Evolutionary conservation across 2,113 vertebrate genomes (phyloP).

Genomic region (Pluvialis apricaria): DNA sequence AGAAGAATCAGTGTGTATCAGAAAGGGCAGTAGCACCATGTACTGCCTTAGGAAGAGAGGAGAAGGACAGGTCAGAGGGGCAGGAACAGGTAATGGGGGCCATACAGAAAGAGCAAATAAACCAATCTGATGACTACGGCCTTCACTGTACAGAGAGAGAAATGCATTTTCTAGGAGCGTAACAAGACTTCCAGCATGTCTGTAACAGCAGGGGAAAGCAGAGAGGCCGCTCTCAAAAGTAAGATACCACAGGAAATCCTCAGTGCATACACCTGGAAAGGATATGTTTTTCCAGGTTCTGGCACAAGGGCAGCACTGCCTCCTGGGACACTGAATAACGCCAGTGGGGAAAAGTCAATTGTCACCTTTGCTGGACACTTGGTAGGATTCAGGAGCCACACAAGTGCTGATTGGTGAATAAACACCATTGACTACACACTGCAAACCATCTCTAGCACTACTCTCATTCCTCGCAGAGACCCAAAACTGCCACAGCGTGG

Average conservation of each 20-base stretch:
- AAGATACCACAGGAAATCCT: background rate
- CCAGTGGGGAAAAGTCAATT: background rate
- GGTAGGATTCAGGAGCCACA: background rate
- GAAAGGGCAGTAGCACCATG: constrained; percentile 41
- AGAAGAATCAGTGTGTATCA: background rate
- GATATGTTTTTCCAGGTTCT: background rate
- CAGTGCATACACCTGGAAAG: background rate
- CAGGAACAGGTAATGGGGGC: background rate
- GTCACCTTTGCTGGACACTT: background rate
- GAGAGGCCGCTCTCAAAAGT: background rate
- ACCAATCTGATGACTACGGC: background rate
- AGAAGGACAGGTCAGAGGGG: background rate
- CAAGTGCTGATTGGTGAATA: background rate
- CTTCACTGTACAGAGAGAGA: accelerated
- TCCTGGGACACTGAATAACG: background rate
- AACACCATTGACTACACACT: background rate
- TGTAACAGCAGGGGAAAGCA: background rate
- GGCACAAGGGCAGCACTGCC: background rate
- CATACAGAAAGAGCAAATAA: background rate
- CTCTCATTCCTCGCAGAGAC: background rate
- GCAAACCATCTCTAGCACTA: accelerated
- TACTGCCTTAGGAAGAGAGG: constrained; percentile 62
- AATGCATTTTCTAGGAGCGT: background rate
- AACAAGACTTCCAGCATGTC: background rate
- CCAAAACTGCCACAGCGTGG: background rate